Percentiles rank a stretch among this genome's conserved stretches.
Conservation (phyloP, 2,888 invertebrate genomes). For the Drosophila kambysellisi region DNA sequence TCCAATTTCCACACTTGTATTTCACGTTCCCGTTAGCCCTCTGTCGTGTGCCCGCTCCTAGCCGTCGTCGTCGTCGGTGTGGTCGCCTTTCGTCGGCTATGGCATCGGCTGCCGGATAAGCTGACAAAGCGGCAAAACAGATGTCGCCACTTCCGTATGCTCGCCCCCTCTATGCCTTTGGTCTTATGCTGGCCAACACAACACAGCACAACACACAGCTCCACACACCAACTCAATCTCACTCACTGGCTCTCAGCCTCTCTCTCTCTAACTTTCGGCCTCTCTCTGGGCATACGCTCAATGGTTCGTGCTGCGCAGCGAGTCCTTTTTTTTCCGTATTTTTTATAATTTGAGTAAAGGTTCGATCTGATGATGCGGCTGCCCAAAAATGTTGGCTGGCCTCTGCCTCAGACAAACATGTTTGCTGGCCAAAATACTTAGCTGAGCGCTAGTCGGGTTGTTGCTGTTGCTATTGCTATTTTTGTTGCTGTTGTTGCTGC, state of each 20-base stretch:
- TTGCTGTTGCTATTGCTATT: constrained; percentile 31
- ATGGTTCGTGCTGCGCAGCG: constrained; percentile 59
- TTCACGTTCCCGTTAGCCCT: constrained; percentile 68
- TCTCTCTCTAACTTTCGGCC: constrained; percentile 14
- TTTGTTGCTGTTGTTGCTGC: constrained; percentile 38
- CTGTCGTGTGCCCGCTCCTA: constrained; percentile 38
- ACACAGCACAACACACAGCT: constrained; percentile 27
- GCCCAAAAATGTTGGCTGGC: constrained; percentile 51
- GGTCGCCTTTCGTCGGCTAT: constrained; percentile 58
- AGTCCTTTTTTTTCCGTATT: constrained; percentile 24
- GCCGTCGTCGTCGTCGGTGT: constrained; percentile 36
- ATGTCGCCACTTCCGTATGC: constrained; percentile 75
- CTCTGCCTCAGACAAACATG: constrained; percentile 64
- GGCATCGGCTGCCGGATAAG: constrained; percentile 65
- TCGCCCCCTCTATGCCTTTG: constrained; percentile 34
- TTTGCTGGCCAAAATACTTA: constrained; percentile 58
- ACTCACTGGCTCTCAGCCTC: constrained; percentile 18
- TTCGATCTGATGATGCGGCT: constrained; percentile 57
- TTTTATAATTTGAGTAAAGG: constrained; percentile 27
- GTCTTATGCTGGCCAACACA: constrained; percentile 35
- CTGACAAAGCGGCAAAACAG: constrained; percentile 80
- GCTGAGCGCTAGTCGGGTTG: constrained; percentile 37
- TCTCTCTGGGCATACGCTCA: constrained; percentile 50
- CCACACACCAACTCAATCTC: constrained; percentile 29
- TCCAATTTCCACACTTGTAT: constrained; percentile 84